These are phyloP conservation scores for Sylvicapra grimmia DNA, from an alignment of 2,113 vertebrate species.

Conservation along the genomic window DNA sequence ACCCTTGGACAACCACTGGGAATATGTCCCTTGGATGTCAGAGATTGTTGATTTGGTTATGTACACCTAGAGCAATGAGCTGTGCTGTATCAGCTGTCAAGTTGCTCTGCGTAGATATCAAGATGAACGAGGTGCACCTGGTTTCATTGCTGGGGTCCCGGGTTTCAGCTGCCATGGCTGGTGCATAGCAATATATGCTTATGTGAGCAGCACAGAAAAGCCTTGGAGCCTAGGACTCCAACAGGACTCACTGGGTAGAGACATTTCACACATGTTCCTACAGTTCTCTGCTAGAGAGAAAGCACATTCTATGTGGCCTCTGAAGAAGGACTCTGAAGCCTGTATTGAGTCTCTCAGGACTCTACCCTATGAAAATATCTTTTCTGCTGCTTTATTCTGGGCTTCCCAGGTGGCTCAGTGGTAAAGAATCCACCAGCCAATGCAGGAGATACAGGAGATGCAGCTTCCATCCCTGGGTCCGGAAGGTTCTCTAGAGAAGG, in stretches of 20 bases:
- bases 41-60: background rate
- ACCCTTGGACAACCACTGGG: background rate
- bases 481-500: background rate
- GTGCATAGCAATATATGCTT: background rate
- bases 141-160: background rate
- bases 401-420: background rate
- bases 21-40: background rate
- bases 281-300: background rate
- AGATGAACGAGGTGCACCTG: background rate
- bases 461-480: background rate
- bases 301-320: background rate
- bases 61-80: background rate
- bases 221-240: background rate
- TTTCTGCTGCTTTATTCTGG: background rate
- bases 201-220: constrained; percentile 5
- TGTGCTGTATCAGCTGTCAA: background rate
- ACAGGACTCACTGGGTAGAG: background rate
- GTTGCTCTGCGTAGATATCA: background rate
- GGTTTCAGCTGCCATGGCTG: background rate
- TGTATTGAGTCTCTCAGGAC: background rate
- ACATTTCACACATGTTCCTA: background rate
- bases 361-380: background rate
- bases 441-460: background rate
- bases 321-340: background rate
- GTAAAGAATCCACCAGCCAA: background rate